Evolutionary conservation across 2,888 invertebrate species (phyloP).

Genomic region (Rhyacophila evoluta): DNA sequence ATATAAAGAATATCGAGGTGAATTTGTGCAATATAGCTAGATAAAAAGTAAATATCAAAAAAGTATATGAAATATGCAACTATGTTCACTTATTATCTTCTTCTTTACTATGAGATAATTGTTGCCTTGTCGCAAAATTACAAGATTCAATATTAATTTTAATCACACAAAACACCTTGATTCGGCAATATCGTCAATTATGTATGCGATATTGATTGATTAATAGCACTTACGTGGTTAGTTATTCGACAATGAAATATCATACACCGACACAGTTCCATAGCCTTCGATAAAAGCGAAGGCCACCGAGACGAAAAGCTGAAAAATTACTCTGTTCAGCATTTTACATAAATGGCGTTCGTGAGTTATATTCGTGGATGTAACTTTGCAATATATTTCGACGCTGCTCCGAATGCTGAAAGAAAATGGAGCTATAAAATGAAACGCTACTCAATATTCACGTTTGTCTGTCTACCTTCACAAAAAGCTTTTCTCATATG

Average conservation of each 20-base stretch:
- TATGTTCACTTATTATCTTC: too few species aligned
- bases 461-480: neutral
- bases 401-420: neutral
- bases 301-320: neutral
- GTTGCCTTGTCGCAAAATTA: too few species aligned
- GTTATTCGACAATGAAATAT: slow-evolving; percentile 1
- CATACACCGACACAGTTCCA: neutral
- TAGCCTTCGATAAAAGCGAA: neutral
- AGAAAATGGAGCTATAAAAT: slow-evolving; percentile 6
- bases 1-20: too few species aligned
- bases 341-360: neutral
- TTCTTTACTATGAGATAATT: too few species aligned
- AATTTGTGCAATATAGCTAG: too few species aligned
- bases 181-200: neutral
- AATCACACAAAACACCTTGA: neutral
- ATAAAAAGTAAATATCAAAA: too few species aligned
- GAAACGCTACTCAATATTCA: neutral
- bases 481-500: too few species aligned
- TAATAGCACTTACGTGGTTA: neutral
- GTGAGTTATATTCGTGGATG: neutral
- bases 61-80: too few species aligned
- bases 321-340: neutral
- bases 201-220: neutral
- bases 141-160: too few species aligned
- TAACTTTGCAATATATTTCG: slow-evolving; percentile 10